Conservation (phyloP, 2,797 vertebrate species). For the Melanogrammus aeglefinus region DNA sequence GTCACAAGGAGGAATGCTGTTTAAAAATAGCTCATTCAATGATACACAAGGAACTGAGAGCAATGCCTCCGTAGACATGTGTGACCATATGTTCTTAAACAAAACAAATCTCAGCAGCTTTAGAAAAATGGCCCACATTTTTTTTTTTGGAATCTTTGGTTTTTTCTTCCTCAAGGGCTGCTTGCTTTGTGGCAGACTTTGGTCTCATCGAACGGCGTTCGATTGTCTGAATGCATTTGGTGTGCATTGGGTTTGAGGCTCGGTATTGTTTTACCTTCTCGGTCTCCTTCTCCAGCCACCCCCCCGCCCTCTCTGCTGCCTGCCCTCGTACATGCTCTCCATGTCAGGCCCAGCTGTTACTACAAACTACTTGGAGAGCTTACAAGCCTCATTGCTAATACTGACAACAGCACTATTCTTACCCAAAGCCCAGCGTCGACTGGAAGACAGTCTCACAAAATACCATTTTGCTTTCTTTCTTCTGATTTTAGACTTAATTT, state of each 20-base stretch:
- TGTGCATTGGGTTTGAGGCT: slow-evolving; percentile 51
- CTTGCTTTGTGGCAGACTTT: slow-evolving; percentile 18
- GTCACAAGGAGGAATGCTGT: neutral
- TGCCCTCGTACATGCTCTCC: slow-evolving; percentile 80
- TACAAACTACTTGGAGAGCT: slow-evolving; percentile 81
- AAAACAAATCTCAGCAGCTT: neutral
- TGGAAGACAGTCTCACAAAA: slow-evolving; percentile 58
- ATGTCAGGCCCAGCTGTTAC: slow-evolving; percentile 85
- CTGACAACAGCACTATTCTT: slow-evolving; percentile 74
- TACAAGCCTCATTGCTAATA: slow-evolving; percentile 78
- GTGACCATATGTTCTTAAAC: neutral
- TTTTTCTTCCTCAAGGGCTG: neutral
- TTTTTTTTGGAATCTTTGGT: slow-evolving; percentile 5
- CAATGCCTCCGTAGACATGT: neutral
- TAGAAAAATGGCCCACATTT: neutral
- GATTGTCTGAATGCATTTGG: slow-evolving; percentile 19
- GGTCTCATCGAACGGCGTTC: slow-evolving; percentile 13
- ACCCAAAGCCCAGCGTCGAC: slow-evolving; percentile 65
- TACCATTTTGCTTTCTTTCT: slow-evolving; percentile 17
- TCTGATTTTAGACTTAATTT: slow-evolving; percentile 46
- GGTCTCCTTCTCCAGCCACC: slow-evolving; percentile 8
- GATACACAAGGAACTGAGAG: neutral
- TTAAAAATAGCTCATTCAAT: neutral
- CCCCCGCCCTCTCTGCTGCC: slow-evolving; percentile 65
- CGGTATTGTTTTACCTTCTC: slow-evolving; percentile 49